Conservation (phyloP, 2,888 invertebrate species). For the Junonia oenone region DNA sequence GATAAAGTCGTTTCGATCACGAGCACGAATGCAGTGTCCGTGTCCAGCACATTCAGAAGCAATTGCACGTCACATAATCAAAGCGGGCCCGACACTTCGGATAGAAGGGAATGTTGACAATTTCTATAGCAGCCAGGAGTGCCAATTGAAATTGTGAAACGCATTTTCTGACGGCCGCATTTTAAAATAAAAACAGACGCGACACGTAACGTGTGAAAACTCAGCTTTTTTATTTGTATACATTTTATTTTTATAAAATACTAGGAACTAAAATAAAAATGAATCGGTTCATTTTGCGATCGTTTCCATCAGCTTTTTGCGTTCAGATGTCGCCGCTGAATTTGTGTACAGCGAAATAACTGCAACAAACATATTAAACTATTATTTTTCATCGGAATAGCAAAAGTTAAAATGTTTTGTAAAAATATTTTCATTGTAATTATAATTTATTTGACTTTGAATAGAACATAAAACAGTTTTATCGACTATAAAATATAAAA, state of each 20-base stretch:
- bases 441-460: no score
- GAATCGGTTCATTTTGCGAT: neutral
- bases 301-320: neutral
- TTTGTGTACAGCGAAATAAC: neutral
- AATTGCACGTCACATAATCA: constrained; percentile 28
- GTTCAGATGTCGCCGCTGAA: neutral
- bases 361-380: neutral
- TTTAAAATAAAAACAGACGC: constrained; percentile 20
- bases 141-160: constrained; percentile 25
- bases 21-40: constrained; percentile 3
- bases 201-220: constrained; percentile 14
- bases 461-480: no score
- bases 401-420: no score
- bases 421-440: no score
- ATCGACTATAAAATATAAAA: no score
- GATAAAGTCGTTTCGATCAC: neutral
- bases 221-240: constrained; percentile 4
- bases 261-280: neutral
- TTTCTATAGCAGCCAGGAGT: constrained; percentile 21
- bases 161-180: constrained; percentile 19
- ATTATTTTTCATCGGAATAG: neutral
- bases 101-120: constrained; percentile 23
- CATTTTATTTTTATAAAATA: neutral
- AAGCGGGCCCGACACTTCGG: constrained; percentile 27
- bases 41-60: constrained; percentile 19